These are phyloP conservation scores for Dendronephthya gigantea DNA, from an alignment of 64 coral and sea anemone genomes.

Conservation along the genomic window DNA sequence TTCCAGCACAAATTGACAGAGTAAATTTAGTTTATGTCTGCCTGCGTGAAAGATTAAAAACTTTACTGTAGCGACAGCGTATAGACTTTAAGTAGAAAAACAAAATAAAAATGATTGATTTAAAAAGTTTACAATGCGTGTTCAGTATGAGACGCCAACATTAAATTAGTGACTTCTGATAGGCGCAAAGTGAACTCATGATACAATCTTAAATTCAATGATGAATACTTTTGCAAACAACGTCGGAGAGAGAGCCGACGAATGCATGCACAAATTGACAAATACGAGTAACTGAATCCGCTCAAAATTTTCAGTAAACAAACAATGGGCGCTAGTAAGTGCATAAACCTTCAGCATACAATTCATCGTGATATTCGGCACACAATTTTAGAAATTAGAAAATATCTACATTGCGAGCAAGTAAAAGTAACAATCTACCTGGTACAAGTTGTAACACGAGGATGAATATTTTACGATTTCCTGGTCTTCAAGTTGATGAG, in stretches of 20 bases:
- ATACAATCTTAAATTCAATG: slow-evolving; percentile 1
- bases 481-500: not conserved
- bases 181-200: not conserved
- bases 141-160: not conserved
- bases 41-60: too few species aligned
- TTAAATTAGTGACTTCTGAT: not conserved
- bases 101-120: not conserved
- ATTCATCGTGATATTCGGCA: not conserved
- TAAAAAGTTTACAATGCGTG: not conserved
- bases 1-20: too few species aligned
- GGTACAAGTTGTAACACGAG: not conserved
- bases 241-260: not conserved
- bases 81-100: too few species aligned
- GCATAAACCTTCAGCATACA: too few species aligned
- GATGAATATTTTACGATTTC: not conserved
- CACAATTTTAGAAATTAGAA: not conserved
- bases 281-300: not conserved
- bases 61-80: too few species aligned
- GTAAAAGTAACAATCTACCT: not conserved
- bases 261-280: not conserved
- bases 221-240: not conserved
- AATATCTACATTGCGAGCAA: not conserved
- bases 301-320: too few species aligned
- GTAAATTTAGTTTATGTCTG: too few species aligned
- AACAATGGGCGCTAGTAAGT: too few species aligned